Conservation (phyloP, 2,888 invertebrate genomes). For the Scaptomyza tumidula region DNA sequence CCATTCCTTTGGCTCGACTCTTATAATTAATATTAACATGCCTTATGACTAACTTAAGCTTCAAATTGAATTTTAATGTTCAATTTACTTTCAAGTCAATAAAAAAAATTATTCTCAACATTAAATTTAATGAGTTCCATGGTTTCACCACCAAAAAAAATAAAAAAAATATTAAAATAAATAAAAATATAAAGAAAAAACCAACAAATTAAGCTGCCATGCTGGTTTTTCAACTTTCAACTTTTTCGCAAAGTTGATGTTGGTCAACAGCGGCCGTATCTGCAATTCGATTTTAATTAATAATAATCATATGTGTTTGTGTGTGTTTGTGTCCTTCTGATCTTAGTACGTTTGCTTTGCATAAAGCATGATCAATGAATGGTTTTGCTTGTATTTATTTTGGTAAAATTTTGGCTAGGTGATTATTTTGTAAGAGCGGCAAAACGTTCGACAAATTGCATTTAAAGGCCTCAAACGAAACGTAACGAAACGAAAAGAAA, state of each 20-base stretch:
- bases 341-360: background rate
- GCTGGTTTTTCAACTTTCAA: conserved; percentile 4
- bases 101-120: no score
- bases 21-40: no score
- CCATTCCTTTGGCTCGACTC: background rate
- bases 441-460: conserved; percentile 48
- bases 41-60: no score
- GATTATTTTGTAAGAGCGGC: conserved; percentile 5
- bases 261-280: background rate
- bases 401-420: background rate
- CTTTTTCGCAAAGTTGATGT: background rate
- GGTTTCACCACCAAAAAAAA: background rate
- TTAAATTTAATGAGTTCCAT: no score
- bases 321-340: background rate
- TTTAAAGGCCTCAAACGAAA: conserved; percentile 11
- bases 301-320: background rate
- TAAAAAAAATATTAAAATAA: no score
- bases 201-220: background rate
- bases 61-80: no score
- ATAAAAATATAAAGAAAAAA: background rate
- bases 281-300: conserved; percentile 10
- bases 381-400: background rate
- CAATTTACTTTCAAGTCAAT: no score
- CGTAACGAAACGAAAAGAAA: background rate
- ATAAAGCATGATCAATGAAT: background rate